These are phyloP conservation scores for Tragelaphus scriptus DNA, from an alignment of 2,113 vertebrate genomes.

Conservation along the genomic window DNA sequence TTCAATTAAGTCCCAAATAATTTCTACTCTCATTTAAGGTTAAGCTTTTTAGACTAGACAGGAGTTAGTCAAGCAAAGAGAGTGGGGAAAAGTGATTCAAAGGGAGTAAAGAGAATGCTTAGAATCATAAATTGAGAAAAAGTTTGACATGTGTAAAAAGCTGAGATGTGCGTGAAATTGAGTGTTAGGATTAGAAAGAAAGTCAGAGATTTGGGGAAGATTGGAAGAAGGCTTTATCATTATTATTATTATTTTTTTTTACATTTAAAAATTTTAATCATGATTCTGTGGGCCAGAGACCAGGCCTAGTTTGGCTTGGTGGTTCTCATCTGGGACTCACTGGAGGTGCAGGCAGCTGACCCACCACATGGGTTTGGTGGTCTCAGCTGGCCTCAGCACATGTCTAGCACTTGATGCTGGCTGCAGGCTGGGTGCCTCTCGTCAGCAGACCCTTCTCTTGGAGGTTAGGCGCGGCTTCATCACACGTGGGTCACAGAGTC, in stretches of 20 bases:
- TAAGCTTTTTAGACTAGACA: background rate
- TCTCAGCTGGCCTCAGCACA: rapidly evolving
- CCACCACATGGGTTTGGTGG: background rate
- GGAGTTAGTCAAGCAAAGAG: background rate
- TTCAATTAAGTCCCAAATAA: background rate
- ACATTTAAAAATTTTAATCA: background rate
- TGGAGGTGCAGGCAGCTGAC: background rate
- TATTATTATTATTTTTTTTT: background rate
- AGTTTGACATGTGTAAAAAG: background rate
- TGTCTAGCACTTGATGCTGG: background rate
- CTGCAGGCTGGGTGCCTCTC: background rate
- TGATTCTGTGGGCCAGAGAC: background rate
- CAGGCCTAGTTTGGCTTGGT: background rate
- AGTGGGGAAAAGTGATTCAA: background rate
- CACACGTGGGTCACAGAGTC: background rate
- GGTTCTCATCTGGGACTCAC: background rate
- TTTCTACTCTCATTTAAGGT: background rate
- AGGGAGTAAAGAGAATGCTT: background rate
- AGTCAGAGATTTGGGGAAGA: background rate
- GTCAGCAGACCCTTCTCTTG: background rate
- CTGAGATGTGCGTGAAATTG: background rate
- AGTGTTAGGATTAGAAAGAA: background rate
- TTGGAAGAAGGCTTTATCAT: background rate
- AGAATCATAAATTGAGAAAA: background rate
- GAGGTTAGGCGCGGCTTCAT: background rate